phyloP scores from a whole-genome alignment of 2,888 invertebrate genomes.

The Ecdyonurus torrentis region DNA sequence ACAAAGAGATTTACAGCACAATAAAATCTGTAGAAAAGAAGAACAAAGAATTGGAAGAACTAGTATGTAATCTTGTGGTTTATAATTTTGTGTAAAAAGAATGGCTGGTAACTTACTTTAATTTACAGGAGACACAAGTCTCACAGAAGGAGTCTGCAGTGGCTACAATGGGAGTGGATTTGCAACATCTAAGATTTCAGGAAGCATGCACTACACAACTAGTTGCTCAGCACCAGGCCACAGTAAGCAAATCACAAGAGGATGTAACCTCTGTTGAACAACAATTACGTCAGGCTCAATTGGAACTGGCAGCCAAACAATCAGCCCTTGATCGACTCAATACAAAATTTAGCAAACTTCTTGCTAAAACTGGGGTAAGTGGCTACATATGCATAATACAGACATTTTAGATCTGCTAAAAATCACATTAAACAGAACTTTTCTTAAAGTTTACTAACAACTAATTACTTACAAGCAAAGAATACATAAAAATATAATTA shows the following conservation, averaged over 20 bases:
- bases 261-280: neutral
- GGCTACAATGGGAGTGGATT: neutral
- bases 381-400: too few species aligned
- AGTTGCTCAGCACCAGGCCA: neutral
- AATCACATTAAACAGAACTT: too few species aligned
- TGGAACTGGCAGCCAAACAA: neutral
- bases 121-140: neutral
- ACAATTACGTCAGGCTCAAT: neutral
- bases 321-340: neutral
- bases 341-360: neutral
- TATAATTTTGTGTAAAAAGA: neutral
- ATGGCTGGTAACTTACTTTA: neutral
- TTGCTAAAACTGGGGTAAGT: neutral
- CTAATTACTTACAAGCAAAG: too few species aligned
- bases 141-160: neutral
- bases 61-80: conserved; percentile 12
- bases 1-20: conserved; percentile 41
- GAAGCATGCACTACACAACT: neutral
- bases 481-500: too few species aligned
- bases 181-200: neutral
- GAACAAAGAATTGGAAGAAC: conserved; percentile 29
- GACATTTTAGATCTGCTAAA: too few species aligned
- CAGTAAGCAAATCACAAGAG: neutral
- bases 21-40: conserved; percentile 30
- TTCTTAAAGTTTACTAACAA: too few species aligned